Evolutionary conservation across 2,888 invertebrate species (phyloP).

Genomic region (Hermaeophaga mercurialis): DNA sequence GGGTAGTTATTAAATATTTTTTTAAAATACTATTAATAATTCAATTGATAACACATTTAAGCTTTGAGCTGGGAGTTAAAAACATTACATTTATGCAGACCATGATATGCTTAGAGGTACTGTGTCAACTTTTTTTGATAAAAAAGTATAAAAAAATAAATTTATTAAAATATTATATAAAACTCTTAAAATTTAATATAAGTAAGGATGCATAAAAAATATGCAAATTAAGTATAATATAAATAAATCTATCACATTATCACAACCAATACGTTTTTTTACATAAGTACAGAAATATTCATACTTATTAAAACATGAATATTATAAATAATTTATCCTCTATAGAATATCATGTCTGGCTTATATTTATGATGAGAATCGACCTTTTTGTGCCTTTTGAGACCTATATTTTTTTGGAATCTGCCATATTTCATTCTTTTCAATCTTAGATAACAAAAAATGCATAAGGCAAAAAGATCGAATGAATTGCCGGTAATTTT

Average conservation of each 20-base stretch:
- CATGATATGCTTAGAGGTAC: neutral
- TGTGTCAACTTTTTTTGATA: too few relatives aligned
- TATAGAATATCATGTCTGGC: conserved; percentile 1
- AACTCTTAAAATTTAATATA: neutral
- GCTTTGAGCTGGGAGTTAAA: neutral
- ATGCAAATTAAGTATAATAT: neutral
- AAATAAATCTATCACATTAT: neutral
- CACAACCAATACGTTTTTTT: neutral
- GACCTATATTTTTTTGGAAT: too few relatives aligned
- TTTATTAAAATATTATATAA: too few relatives aligned
- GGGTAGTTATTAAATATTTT: neutral
- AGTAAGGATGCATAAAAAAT: neutral
- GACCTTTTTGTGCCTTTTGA: too few relatives aligned
- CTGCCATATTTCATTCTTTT: too few relatives aligned
- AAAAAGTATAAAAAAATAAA: too few relatives aligned
- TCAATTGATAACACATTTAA: neutral
- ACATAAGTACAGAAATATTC: neutral
- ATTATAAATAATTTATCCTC: neutral
- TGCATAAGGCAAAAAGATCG: too few relatives aligned
- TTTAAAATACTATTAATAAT: neutral
- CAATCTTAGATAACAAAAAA: too few relatives aligned
- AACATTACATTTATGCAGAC: neutral
- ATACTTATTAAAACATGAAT: neutral
- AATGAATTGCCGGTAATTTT: too few relatives aligned
- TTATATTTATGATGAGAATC: too few relatives aligned